Evolutionary conservation across 2,888 invertebrate species (phyloP), one percentile per base, ranked within the genome.

Genomic region (Hirtodrosophila alboralis): DNA sequence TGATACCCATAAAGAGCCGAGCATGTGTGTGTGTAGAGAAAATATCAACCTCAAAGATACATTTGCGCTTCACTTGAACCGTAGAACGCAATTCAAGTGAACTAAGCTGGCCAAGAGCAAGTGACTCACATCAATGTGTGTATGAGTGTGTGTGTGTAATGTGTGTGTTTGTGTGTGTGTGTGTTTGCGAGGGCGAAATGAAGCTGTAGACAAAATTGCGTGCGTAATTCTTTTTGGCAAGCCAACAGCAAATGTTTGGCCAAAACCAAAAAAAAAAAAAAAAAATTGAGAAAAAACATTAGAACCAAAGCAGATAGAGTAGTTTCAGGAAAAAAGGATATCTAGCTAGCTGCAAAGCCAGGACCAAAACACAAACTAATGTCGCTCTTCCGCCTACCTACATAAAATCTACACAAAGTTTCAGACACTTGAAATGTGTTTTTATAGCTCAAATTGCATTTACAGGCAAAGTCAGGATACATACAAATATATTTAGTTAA

Each of bases 41-140:
- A 73, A 70, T 70, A 85, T 85, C 65, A 85, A 81, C 80, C 86
- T 85, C 84, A 81, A 84, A 85, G 81, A 86, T 85, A 81, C 80
- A 84, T 85, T 85, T 81, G 75, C 75, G 80, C 81, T 86, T 84
- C 80, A 86, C 84, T 81, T 83, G 80, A 85, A 85, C 62, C 73
- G 64, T 75, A 75, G 70, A 70, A 70, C 70, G 65, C 81, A 79
- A 76, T 76, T 76, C 70, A 64, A 83, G 79, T 74, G 66, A 79
- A 83, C 79, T 79, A 83, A 79, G 79, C 80, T 76, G 70, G 70
- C 59, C 74, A 38, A n/a, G 16, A 70, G 63, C 67, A 71, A 67
- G 70, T 71, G 71, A 62, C 58, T 71, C 66, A 71, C 61, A 53
- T 51, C 44, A 49, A 44, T 48, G 30, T 54, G 36, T 18, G 13